Evolutionary conservation across 2,888 invertebrate species (phyloP).

Genomic region (Papilio gigon): DNA sequence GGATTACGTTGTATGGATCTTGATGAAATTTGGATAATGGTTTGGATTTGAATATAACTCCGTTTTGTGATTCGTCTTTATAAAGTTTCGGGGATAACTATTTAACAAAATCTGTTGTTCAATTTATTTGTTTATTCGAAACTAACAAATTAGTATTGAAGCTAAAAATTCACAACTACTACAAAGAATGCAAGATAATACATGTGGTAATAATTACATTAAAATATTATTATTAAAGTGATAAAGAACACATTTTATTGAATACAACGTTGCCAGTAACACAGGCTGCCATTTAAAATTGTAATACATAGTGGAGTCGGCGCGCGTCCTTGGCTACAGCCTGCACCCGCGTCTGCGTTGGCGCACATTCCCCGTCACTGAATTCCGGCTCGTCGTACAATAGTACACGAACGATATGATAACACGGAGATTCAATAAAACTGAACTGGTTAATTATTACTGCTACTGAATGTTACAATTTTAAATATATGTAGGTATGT

Average conservation of each 20-base stretch:
- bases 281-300: constrained; percentile 34
- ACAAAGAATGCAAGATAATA: constrained; percentile 10
- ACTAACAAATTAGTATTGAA: too few relatives aligned
- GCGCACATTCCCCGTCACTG: constrained; percentile 61
- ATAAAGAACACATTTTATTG: constrained; percentile 35
- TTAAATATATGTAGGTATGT: too few relatives aligned
- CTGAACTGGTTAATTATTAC: not conserved
- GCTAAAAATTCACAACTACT: too few relatives aligned
- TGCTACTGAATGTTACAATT: not conserved
- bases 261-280: constrained; percentile 19
- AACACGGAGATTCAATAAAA: not conserved
- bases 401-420: constrained; percentile 22
- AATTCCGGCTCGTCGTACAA: constrained; percentile 40
- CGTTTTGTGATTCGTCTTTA: too few relatives aligned
- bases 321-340: constrained; percentile 59
- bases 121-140: too few relatives aligned
- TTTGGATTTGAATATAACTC: too few relatives aligned
- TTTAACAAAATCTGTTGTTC: too few relatives aligned
- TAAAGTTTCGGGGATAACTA: too few relatives aligned
- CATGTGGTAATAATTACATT: not conserved
- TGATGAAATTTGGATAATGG: too few relatives aligned
- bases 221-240: not conserved
- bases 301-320: constrained; percentile 36
- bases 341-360: constrained; percentile 55
- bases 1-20: not conserved